Evolutionary conservation across 2,797 vertebrate species (phyloP).

Genomic region (Prunella strophiata): DNA sequence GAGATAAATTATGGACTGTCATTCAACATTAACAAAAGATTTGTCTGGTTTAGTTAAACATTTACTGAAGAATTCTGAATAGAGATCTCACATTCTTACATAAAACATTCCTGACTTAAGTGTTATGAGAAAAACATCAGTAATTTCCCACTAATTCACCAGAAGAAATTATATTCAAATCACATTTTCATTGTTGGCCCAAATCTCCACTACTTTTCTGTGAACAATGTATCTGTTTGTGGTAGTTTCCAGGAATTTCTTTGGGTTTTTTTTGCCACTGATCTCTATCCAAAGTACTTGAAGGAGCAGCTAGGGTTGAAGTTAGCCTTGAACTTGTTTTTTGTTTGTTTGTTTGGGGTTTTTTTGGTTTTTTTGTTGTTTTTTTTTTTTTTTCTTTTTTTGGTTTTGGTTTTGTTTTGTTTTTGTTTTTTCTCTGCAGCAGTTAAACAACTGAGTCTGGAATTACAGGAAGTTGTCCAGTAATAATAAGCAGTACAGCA

Average conservation of each 20-base stretch:
- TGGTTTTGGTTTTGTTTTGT: no score
- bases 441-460: neutral
- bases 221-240: neutral
- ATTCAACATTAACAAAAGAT: neutral
- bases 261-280: rapidly evolving
- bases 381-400: neutral
- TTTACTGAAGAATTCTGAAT: neutral
- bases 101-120: neutral
- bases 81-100: neutral
- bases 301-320: neutral
- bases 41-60: neutral
- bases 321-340: neutral
- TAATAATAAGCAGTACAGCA: neutral
- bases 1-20: neutral
- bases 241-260: neutral
- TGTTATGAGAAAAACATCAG: neutral
- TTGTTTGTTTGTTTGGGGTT: neutral
- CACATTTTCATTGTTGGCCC: neutral
- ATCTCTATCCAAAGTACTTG: neutral
- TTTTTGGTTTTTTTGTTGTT: neutral
- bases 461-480: neutral
- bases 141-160: neutral
- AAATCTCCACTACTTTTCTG: neutral
- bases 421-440: neutral
- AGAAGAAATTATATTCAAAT: neutral